phyloP scores from a whole-genome alignment of 2,797 vertebrate species.

The Caiman crocodilus region DNA sequence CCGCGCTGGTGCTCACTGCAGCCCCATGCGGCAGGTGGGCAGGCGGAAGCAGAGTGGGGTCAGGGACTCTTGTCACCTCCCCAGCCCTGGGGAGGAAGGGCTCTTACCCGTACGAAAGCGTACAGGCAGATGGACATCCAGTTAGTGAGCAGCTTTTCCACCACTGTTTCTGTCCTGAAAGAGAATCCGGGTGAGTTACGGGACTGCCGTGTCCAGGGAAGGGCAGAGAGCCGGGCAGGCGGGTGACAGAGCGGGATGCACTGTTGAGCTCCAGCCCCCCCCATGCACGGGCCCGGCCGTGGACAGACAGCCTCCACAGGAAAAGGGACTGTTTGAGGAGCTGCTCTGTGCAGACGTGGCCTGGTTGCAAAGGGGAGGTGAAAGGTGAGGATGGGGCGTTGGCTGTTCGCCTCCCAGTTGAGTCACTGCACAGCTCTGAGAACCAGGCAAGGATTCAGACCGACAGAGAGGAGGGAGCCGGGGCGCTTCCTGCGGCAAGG shows the following conservation, averaged over 20 bases:
- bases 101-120: slow-evolving; percentile 90
- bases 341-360: neutral
- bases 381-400: too few species aligned
- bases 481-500: neutral
- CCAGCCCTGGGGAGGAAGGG: neutral
- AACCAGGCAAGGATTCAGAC: neutral
- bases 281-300: neutral
- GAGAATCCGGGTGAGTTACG: neutral
- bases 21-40: fast-evolving
- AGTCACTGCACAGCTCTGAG: neutral
- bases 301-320: neutral
- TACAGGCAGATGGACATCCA: slow-evolving; percentile 99
- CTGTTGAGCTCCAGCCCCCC: neutral
- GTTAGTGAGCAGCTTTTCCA: slow-evolving; percentile 98
- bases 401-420: too few species aligned
- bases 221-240: neutral
- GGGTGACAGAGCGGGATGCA: neutral
- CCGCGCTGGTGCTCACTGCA: neutral
- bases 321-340: neutral
- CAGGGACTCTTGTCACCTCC: neutral
- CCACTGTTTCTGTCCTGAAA: slow-evolving; percentile 95
- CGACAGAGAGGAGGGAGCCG: neutral
- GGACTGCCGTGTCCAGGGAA: neutral
- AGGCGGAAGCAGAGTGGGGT: neutral
- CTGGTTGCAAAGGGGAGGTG: neutral